Evolutionary conservation across 2,888 invertebrate genomes (phyloP), one percentile per base, ranked within the genome.

Genomic region (Cecidostiba fungosa): DNA sequence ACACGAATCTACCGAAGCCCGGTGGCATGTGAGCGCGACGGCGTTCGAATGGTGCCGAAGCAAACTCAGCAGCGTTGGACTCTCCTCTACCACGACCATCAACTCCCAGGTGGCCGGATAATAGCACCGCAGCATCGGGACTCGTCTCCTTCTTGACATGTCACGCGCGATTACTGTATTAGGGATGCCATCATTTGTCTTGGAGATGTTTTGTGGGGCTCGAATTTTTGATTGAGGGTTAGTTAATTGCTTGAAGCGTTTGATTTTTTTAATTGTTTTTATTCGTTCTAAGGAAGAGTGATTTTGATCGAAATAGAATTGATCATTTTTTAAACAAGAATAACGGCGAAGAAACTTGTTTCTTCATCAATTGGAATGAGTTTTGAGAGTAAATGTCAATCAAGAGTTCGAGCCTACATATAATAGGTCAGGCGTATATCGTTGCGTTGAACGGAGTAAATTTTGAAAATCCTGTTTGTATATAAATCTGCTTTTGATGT

Each of bases 1-100:
- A 99, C 95, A 98, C 98, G 90, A 98, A 97, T 92, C 95, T 96
- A 93, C 97, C 97, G 93, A 96, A 97, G 94, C 96, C 96, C 90
- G 96, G 95, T 92, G 97, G 96, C 94, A 95, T 95, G 95, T 96
- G 91, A 94, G 50, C 36, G 14, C 59, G 72, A 3, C 32, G 23
- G 77, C 85, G 23, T 19, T 85, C 19, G 70, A 78, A n/a, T 85
- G 85, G 85, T 81, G 77, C 14, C 73, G 85, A 3, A 70, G 43
- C 62, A 81, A 80, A 14, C 70, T 86, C 47, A 43, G 29, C 62
- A 54, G 36, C 59, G 14, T 59, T 16, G 16, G 72, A 3, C 66
- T 83, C 16, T 6, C 32, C 0, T 80, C 84, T 6, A 74, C 86
- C 8, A 73, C 84, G 23, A 87, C 85, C 12, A 47, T 87, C 32